Evolutionary conservation across 1,140 invertebrate species (phyloP), one percentile per base, ranked within the genome.

Genomic region (Rhyacophila brunnea): DNA sequence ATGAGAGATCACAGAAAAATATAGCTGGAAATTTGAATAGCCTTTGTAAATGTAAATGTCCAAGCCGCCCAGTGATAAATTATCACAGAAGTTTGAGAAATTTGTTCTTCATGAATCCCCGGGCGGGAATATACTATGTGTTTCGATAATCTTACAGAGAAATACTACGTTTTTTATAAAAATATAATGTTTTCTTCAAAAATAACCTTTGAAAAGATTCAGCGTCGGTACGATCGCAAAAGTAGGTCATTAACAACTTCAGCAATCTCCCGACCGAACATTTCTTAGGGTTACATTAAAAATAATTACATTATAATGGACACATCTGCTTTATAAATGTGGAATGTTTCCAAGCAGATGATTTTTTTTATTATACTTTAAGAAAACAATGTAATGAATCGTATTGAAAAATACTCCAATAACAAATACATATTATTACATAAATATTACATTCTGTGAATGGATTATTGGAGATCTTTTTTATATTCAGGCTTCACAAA

Each of bases 1-100:
- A 74, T 72, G 74, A 79, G 77, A 79, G 77, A 79, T 79, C 77
- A 79, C 77, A 79, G 75, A 79, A 79, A 79, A 79, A 78, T 78
- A 76, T 78, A 79, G 77, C 75, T 78, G 74, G 74, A 78, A 78
- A 77, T 75, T 70, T 77, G 71, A 72, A 55, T 55, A 64, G 48
- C 50, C 13, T 56, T 60, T 53, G 49, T 50, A 50, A 55, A 55
- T 53, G 49, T 50, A 50, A 55, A 55, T 36, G 23, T 57, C 56
- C 43, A 50, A 56, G 52, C 48, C 54, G 58, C 62, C 58, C 38
- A 54, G 54, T 48, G 58, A 60, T 32, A 46, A 19, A 18, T 52
- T 65, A 65, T 65, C 62, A 65, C 62, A 65, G 62, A 60, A 60
- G 58, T 65, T 53, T 5, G 20, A 60, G 54, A 65, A 42, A 52